Base-by-base conservation (phyloP, 2,888 invertebrate species). In the Heliconius hortense region DNA sequence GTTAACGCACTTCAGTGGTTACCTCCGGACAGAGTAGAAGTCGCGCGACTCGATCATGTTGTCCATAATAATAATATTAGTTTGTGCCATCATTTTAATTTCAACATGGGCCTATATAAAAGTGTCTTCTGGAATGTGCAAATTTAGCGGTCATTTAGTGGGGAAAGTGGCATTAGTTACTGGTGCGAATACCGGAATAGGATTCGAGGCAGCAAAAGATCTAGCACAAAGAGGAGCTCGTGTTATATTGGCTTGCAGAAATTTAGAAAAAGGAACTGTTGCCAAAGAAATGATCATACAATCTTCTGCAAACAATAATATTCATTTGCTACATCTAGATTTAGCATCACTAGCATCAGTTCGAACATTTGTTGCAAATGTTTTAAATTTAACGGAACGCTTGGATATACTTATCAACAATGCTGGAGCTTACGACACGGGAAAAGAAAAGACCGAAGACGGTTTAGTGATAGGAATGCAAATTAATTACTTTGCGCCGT, bases 161-260 rank as follows among this genome's bases (percentile, higher is more conserved):
- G 97, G 97, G 11, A 97, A 97, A 92, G 96, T 96, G 3, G 96
- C 96, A 48, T 94, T 98, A 64, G 95, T 98, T 64, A 98, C 98
- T 39, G 98, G 98, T 48, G 97, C 96, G 72, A 97, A 96, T 80
- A 95, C 96, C 80, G 97, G 97, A 13, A 96, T 97, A 82, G 97
- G 97, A 48, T 96, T 95, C 82, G 96, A 97, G 86, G 96, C 97
- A 0, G 95, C 96, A 0, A 94, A 93, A 79, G 95, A 96, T 82
- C 83, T 97, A 68, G 96, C 96, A 0, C 94, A 94, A 77, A 93
- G 96, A 82, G 96, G 96, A 26, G 97, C 97, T 0, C 94, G 95
- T 74, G 94, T 98, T 11, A 96, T 98, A 68, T 94, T 98, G 94
- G 97, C 97, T 0, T 97, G 97, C 86, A 94, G 97, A 80, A 96